Conservation (phyloP, 2,797 vertebrate species). For the Pseudopleuronectes americanus region DNA sequence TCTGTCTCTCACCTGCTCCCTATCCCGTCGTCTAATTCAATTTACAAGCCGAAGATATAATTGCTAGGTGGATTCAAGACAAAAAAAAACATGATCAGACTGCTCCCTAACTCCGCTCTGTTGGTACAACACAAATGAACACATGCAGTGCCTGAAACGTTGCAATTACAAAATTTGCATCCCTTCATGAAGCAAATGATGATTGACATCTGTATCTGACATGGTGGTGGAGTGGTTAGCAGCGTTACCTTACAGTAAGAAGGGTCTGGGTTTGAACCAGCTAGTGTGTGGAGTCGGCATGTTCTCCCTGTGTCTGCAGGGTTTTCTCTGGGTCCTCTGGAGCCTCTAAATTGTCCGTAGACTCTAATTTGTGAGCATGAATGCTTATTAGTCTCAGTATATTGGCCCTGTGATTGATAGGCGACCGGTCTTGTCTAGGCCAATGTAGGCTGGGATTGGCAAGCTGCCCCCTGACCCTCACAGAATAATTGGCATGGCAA, state of each 20-base stretch:
- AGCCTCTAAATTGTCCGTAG: too few relatives aligned
- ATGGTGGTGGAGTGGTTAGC: background rate
- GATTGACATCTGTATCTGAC: background rate
- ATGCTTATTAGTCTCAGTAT: background rate
- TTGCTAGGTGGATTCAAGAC: slow-evolving; percentile 72
- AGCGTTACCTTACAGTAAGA: too few relatives aligned
- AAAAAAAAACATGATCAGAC: slow-evolving; percentile 61
- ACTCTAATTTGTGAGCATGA: too few relatives aligned
- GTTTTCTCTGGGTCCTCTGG: too few relatives aligned
- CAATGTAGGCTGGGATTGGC: too few relatives aligned
- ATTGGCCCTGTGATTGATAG: background rate
- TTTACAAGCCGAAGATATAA: slow-evolving; percentile 75
- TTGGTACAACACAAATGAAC: background rate
- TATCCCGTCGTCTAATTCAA: slow-evolving; percentile 73
- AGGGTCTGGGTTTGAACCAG: too few relatives aligned
- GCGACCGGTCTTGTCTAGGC: background rate
- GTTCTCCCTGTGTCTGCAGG: background rate
- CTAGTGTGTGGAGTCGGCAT: background rate
- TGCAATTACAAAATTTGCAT: background rate
- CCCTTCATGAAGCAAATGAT: background rate
- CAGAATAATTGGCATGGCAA: too few relatives aligned
- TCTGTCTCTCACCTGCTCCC: slow-evolving; percentile 74
- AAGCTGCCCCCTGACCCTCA: too few relatives aligned
- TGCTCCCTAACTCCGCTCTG: slow-evolving; percentile 22
- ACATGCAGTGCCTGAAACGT: background rate